Evolutionary conservation across 1,140 invertebrate genomes (phyloP), one percentile per base, ranked within the genome.

Genomic region (Pseudomyrmex pallidus): DNA sequence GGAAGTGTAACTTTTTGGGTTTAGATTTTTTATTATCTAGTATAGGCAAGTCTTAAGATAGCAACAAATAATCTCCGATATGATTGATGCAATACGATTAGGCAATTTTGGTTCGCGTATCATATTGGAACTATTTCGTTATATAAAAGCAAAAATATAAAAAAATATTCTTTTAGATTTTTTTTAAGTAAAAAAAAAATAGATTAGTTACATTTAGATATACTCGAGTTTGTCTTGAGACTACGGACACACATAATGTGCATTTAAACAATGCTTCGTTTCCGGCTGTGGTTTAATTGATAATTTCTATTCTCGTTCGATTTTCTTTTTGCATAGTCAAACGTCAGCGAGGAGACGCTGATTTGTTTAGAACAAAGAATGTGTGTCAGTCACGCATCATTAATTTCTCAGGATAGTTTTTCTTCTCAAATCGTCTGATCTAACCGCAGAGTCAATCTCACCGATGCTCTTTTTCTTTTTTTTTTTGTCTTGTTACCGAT

Each of bases 221-320:
- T 70, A 68, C 22, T 4, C 25, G 52, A 22, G 3, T 57, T 57
- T 35, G 35, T 48, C 15, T 70, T 25, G 54, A 9, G 35, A 82
- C 25, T 62, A 20, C 17, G 17, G 44, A 20, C 54, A 57, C 35
- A 35, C 35, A 35, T 35, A 57, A 63, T 54, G 46, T 82, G 76
- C 87, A 88, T 88, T 88, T 85, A 87, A 35, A 80, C 48, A 22
- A 84, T 59, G 54, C 61, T 54, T 82, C 52, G 22, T 82, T 73
- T 73, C 56, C 52, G 70, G 63, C 12, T 59, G 59, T 57, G 68
- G 74, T 70, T 66, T 63, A 54, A 61, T 77, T 46, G 52, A 67
- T 86, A 63, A 62, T 50, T 35, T 50, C 35, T 35, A 5, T 35
- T 22, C 46, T 17, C 10, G 48, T 74, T 74, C 20, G 15, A 46